Evolutionary conservation across 1,140 invertebrate species (phyloP), one percentile per base, ranked within the genome.

Genomic region (Anoplophora glabripennis): DNA sequence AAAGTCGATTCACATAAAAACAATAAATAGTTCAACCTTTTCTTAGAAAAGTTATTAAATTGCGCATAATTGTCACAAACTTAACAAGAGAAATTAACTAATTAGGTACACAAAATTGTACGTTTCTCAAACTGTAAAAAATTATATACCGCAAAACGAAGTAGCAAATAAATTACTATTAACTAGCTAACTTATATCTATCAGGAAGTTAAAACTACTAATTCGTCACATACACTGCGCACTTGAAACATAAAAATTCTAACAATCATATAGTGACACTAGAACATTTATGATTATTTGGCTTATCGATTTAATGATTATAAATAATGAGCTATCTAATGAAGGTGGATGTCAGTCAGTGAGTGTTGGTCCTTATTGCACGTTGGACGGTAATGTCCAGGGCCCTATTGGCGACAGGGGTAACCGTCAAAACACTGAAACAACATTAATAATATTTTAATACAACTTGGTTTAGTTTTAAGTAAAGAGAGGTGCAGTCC

Each of bases 361-460:
- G 67, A 67, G 61, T 69, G 70, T 75, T 76, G 74, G 74, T 76
- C 74, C 74, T 75, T 76, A 73, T 75, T 76, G 74, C 74, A 72
- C 65, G 57, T 71, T 68, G 74, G 74, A 74, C 72, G 72, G 74
- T 64, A 64, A 63, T 68, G 72, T 74, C 72, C 72, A 65, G 38
- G 65, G 70, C 72, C 69, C 70, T 72, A 68, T 57, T 59, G 71
- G 70, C 68, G 66, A 61, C 60, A 69, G 65, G 59, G 69, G 72
- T 69, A 72, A 72, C 61, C 71, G 74, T 76, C 74, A 76, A 74
- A 74, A 75, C 68, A 76, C 74, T 76, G 63, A 55, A 69, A 72
- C 61, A 61, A 58, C 18, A 15, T 15, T 45, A 47, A 4, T 10
- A 46, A 44, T 17, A n/a, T n/a, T n/a, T n/a, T n/a, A n/a, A n/a